Evolutionary conservation across 1,140 invertebrate species (phyloP).

Genomic region (Arctopsyche grandis): DNA sequence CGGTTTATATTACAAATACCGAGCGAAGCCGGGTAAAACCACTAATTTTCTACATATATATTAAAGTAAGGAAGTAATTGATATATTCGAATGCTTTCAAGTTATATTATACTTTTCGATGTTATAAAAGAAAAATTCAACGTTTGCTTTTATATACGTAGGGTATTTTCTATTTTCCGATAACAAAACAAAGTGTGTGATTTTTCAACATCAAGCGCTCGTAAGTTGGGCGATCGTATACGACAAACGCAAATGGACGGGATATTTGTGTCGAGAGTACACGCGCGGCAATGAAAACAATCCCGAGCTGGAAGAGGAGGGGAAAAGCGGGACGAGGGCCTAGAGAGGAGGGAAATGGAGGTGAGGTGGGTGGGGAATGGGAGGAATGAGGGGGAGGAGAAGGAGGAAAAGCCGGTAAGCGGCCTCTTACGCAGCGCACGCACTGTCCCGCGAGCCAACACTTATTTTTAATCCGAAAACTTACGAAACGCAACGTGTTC

Average conservation of each 20-base stretch:
- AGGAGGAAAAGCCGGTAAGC: slow-evolving; percentile 8
- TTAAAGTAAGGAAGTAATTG: too few species aligned
- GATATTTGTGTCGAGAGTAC: slow-evolving; percentile 11
- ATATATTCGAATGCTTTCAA: too few species aligned
- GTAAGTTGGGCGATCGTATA: background rate
- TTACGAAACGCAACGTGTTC: slow-evolving; percentile 35
- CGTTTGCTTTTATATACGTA: too few species aligned
- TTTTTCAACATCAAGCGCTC: too few species aligned
- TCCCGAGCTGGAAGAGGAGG: background rate
- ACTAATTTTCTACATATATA: too few species aligned
- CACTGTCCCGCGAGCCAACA: slow-evolving; percentile 22
- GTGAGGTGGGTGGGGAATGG: background rate
- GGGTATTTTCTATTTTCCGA: too few species aligned
- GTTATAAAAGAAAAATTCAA: too few species aligned
- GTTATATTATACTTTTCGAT: too few species aligned
- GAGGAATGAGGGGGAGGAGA: background rate
- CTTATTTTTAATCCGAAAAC: slow-evolving; percentile 40
- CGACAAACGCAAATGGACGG: slow-evolving; percentile 4
- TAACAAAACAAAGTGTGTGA: too few species aligned
- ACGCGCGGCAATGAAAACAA: slow-evolving; percentile 28
- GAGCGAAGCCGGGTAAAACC: too few species aligned
- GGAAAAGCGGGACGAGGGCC: slow-evolving; percentile 19
- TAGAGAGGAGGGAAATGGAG: background rate
- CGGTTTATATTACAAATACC: too few species aligned
- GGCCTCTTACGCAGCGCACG: slow-evolving; percentile 31